Percentiles rank a stretch among this genome's conserved stretches.
phyloP scores from a whole-genome alignment of 2,797 vertebrate species.

The Manis crassicaudata region DNA sequence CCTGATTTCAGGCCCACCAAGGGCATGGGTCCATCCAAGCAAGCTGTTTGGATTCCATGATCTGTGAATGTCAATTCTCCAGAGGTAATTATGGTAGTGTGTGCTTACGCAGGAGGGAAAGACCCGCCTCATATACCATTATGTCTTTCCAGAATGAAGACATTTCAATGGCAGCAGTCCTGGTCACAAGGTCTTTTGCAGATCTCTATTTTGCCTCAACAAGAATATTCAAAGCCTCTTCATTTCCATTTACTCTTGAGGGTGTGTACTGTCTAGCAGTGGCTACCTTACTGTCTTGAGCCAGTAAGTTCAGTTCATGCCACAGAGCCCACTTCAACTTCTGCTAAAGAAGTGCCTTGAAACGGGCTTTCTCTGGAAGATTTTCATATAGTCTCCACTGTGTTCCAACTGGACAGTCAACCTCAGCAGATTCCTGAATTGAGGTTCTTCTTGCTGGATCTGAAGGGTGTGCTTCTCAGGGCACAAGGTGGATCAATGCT shows the following conservation, averaged over 20 bases:
- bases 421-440: background rate
- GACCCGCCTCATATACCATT: background rate
- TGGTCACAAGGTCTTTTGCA: background rate
- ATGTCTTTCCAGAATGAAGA: background rate
- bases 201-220: background rate
- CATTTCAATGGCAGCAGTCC: background rate
- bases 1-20: background rate
- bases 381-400: background rate
- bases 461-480: background rate
- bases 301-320: background rate
- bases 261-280: background rate
- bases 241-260: background rate
- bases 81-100: background rate
- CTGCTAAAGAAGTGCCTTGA: background rate
- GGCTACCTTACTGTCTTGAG: background rate
- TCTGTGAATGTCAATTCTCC: background rate
- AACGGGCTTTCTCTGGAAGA: background rate
- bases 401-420: background rate
- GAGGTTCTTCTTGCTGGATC: background rate
- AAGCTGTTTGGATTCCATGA: background rate
- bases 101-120: background rate
- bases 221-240: background rate
- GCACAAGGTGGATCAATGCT: fast-evolving
- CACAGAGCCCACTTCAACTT: background rate
- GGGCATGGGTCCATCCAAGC: background rate